phyloP scores from a whole-genome alignment of 2,113 vertebrate species.

The Tylochromis polylepis region DNA sequence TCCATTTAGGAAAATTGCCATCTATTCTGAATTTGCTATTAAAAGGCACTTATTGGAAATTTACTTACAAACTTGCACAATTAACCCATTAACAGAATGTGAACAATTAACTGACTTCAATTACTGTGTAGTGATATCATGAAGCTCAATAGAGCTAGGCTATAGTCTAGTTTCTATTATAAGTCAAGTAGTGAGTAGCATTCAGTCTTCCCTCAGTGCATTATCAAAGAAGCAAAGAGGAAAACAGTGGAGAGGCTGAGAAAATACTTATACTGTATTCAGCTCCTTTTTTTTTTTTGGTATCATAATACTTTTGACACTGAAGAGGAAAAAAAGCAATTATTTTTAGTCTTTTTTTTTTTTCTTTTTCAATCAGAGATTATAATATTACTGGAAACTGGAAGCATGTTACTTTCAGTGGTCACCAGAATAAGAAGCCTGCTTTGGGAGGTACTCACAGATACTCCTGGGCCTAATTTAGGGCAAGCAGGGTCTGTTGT shows the following conservation, averaged over 20 bases:
- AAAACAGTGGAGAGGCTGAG: background rate
- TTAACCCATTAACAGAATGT: background rate
- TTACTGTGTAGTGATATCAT: background rate
- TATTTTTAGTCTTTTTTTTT: background rate
- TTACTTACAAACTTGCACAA: background rate
- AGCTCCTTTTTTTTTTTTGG: background rate
- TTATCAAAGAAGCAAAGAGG: background rate
- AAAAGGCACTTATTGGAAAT: background rate
- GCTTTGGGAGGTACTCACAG: constrained; percentile 56
- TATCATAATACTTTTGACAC: background rate
- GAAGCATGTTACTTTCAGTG: background rate
- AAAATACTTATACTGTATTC: background rate
- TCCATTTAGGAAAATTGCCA: background rate
- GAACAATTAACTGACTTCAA: background rate
- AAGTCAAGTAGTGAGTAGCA: background rate
- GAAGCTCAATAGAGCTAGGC: background rate
- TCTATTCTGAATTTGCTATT: background rate
- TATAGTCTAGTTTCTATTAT: background rate
- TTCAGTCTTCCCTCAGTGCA: background rate
- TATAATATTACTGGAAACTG: background rate
- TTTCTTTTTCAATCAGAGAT: background rate
- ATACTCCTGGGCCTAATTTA: constrained; percentile 71
- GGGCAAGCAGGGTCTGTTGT: constrained; percentile 69
- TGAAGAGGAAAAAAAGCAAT: background rate
- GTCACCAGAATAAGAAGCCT: background rate